These are phyloP conservation scores for Cheilosia variabilis DNA, from an alignment of 2,888 invertebrate genomes.

Conservation along the genomic window DNA sequence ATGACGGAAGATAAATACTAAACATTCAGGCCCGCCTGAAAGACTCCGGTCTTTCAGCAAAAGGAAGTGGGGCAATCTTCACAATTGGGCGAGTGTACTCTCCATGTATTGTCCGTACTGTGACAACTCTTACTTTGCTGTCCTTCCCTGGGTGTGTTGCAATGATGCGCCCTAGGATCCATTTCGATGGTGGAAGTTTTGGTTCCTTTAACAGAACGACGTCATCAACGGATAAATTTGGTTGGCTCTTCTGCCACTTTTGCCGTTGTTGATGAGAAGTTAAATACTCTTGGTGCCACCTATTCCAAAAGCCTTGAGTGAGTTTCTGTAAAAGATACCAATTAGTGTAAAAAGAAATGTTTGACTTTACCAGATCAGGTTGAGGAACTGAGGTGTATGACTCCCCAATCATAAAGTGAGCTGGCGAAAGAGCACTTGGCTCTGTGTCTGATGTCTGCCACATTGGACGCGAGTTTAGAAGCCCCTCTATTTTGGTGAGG, in stretches of 20 bases:
- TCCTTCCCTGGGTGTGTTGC: not conserved
- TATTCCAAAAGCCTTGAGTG: slow-evolving; percentile 10
- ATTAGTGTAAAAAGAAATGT: not conserved
- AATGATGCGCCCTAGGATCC: not conserved
- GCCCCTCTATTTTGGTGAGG: slow-evolving; percentile 15
- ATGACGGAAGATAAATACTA: not conserved
- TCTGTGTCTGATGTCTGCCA: slow-evolving; percentile 13
- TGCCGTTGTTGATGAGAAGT: not conserved
- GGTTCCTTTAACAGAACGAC: not conserved
- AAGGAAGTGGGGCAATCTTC: not conserved
- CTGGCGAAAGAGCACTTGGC: slow-evolving; percentile 11
- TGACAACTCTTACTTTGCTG: not conserved
- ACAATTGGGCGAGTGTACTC: not conserved
- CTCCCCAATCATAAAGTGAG: slow-evolving; percentile 34
- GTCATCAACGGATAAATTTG: not conserved
- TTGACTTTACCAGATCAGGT: not conserved
- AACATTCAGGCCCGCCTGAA: not conserved
- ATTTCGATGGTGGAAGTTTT: not conserved
- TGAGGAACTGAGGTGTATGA: slow-evolving; percentile 9
- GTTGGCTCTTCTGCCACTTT: not conserved
- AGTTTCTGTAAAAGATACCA: slow-evolving; percentile 22
- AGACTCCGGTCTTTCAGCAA: not conserved
- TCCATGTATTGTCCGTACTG: not conserved
- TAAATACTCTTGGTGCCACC: slow-evolving; percentile 16
- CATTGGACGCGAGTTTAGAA: slow-evolving; percentile 21